A percentile compares a stretch with the other conserved stretches of the same genome.
These are phyloP conservation scores for Sphaerophoria taeniata DNA, from an alignment of 2,888 invertebrate genomes.

Conservation along the genomic window DNA sequence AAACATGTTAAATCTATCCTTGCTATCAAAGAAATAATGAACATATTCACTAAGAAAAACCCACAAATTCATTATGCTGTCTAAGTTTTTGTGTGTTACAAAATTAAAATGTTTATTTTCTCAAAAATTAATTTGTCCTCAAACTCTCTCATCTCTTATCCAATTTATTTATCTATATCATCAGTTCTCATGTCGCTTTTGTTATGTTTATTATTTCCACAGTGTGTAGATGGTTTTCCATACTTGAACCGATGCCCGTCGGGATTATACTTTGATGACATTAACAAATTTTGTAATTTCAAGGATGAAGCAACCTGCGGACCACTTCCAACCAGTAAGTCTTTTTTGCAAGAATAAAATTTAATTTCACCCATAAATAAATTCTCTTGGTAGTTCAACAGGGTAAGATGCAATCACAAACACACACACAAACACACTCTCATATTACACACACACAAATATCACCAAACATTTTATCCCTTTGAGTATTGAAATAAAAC, in stretches of 20 bases:
- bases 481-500: neutral
- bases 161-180: constrained; percentile 1
- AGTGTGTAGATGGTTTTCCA: constrained; percentile 96
- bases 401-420: too few relatives aligned
- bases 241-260: constrained; percentile 95
- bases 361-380: neutral
- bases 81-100: neutral
- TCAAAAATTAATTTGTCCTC: constrained; percentile 46
- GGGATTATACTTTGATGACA: constrained; percentile 94
- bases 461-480: neutral
- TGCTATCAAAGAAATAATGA: neutral
- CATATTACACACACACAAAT: too few relatives aligned
- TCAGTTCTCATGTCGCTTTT: neutral
- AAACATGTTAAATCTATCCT: too few relatives aligned
- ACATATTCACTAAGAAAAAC: neutral
- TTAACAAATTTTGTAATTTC: constrained; percentile 95
- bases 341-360: constrained; percentile 45
- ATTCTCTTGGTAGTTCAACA: neutral
- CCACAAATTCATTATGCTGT: constrained; percentile 47
- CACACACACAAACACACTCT: too few relatives aligned
- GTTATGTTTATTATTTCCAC: constrained; percentile 63
- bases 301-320: constrained; percentile 95
- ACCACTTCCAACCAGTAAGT: constrained; percentile 93
- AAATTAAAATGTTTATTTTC: constrained; percentile 56
- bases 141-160: constrained; percentile 12